These are phyloP conservation scores for Cheilosia urbana DNA, from an alignment of 2,888 invertebrate species.

Conservation along the genomic window DNA sequence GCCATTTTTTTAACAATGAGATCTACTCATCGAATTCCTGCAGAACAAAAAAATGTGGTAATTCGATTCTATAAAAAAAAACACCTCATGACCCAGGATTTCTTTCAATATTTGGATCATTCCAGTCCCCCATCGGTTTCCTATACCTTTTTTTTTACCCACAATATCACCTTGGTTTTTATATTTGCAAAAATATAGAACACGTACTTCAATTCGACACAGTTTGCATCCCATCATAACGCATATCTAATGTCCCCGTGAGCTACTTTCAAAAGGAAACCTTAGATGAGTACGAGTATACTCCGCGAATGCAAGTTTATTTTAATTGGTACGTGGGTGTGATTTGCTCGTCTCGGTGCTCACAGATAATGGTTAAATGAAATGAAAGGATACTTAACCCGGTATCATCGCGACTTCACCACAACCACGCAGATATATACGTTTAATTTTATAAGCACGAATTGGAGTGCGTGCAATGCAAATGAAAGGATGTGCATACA, in stretches of 20 bases:
- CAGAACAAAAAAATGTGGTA: too few species aligned
- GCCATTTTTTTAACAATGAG: too few species aligned
- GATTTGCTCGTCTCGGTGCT: conserved; percentile 16
- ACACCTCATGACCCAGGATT: too few species aligned
- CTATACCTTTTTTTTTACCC: too few species aligned
- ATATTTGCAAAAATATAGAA: too few species aligned
- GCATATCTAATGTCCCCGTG: neutral
- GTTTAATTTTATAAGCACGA: neutral
- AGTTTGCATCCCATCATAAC: too few species aligned
- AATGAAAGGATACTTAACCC: conserved; percentile 36
- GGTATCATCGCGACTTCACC: neutral
- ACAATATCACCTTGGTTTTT: too few species aligned
- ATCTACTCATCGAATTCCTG: too few species aligned
- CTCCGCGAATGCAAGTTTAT: conserved; percentile 20
- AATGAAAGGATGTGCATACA: neutral
- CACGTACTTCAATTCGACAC: too few species aligned
- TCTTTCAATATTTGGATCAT: too few species aligned
- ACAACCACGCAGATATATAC: neutral
- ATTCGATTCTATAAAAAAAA: too few species aligned
- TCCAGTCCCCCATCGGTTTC: too few species aligned
- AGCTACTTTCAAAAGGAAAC: neutral
- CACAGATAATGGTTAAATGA: conserved; percentile 33
- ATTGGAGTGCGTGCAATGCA: neutral
- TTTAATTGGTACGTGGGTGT: conserved; percentile 30
- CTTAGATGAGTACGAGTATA: neutral